Conservation (phyloP, 2,797 vertebrate genomes). For the Kryptolebias ocellatus region DNA sequence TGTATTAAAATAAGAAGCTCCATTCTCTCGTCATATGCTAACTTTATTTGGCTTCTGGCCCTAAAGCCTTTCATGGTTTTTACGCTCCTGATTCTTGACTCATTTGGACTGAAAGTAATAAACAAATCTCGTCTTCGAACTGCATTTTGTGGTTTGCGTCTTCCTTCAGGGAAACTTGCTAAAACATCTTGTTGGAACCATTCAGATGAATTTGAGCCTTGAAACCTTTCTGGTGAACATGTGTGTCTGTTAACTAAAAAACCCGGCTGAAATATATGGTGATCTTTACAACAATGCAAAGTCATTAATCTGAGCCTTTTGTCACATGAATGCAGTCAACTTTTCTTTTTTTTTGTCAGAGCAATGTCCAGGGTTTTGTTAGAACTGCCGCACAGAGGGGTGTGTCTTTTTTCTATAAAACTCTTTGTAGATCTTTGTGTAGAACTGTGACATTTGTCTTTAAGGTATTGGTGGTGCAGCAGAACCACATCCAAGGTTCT, state of each 20-base stretch:
- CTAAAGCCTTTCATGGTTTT: constrained; percentile 8
- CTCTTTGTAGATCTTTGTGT: not conserved
- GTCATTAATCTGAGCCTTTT: not conserved
- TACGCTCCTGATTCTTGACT: not conserved
- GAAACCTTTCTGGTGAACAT: too few relatives aligned
- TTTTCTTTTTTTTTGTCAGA: constrained; percentile 30
- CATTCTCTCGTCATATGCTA: constrained; percentile 12
- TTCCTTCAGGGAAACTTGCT: constrained; percentile 5
- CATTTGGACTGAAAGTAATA: constrained; percentile 15
- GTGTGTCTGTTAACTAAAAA: not conserved
- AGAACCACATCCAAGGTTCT: too few relatives aligned
- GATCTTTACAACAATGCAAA: constrained; percentile 13
- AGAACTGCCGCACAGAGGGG: constrained; percentile 21
- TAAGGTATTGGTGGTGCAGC: not conserved
- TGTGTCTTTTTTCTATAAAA: constrained; percentile 24
- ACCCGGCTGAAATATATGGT: not conserved
- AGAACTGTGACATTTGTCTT: constrained; percentile 3
- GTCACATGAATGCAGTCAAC: constrained; percentile 22
- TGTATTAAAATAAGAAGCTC: constrained; percentile 2
- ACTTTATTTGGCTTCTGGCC: constrained; percentile 14
- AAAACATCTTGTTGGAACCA: too few relatives aligned
- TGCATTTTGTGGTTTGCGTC: constrained; percentile 11
- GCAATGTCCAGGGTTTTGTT: constrained; percentile 35
- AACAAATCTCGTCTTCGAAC: constrained; percentile 12
- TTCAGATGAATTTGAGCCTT: too few relatives aligned